phyloP scores from a whole-genome alignment of 2,888 invertebrate species.

The Acanthococcus lagerstroemiae region DNA sequence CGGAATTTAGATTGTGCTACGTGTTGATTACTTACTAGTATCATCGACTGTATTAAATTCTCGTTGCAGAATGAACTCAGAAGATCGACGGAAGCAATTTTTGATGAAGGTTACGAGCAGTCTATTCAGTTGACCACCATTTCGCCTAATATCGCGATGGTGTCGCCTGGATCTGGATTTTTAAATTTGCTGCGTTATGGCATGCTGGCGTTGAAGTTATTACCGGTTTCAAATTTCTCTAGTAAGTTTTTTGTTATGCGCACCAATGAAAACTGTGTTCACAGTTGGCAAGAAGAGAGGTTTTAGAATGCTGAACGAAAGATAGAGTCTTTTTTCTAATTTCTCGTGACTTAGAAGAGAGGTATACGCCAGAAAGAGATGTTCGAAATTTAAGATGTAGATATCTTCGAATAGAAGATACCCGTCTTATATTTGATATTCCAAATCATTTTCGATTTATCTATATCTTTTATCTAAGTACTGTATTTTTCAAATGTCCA shows the following conservation, averaged over 20 bases:
- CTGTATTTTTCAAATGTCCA: too few species aligned
- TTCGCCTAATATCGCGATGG: slow-evolving; percentile 47
- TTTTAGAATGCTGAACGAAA: too few species aligned
- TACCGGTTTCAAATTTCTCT: slow-evolving; percentile 64
- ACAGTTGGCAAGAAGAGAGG: too few species aligned
- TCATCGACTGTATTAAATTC: too few species aligned
- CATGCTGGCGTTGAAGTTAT: slow-evolving; percentile 58
- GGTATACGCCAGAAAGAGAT: too few species aligned
- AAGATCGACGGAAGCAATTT: background rate
- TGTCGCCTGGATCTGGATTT: slow-evolving; percentile 58
- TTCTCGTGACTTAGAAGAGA: too few species aligned
- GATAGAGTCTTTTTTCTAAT: too few species aligned
- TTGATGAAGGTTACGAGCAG: slow-evolving; percentile 2
- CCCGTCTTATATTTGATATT: too few species aligned
- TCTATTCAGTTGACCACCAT: slow-evolving; percentile 36
- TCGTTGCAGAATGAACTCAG: background rate
- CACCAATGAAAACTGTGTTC: background rate
- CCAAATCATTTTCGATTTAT: too few species aligned
- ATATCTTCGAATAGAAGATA: too few species aligned
- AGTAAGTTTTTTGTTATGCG: slow-evolving; percentile 45
- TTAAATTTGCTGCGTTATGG: slow-evolving; percentile 68
- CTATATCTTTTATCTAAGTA: too few species aligned
- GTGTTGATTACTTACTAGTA: background rate
- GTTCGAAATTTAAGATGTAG: too few species aligned
- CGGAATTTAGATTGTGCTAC: background rate